These are phyloP conservation scores for Leucoma salicis DNA, from an alignment of 2,888 invertebrate species.

Conservation along the genomic window DNA sequence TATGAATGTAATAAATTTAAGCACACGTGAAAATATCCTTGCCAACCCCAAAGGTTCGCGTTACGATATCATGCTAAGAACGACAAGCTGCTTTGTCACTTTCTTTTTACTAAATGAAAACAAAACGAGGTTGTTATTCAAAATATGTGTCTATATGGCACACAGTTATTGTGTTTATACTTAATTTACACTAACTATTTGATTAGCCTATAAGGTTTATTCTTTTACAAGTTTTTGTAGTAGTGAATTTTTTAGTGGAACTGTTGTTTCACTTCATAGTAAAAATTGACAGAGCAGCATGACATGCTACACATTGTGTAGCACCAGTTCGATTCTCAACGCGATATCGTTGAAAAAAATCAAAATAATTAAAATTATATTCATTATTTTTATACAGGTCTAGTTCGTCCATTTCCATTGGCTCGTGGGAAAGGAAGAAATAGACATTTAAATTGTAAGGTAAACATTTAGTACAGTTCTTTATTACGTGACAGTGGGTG, in stretches of 20 bases:
- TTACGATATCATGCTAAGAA: conserved; percentile 26
- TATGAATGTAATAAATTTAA: conserved; percentile 26
- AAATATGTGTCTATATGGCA: too few relatives aligned
- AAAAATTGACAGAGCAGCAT: too few relatives aligned
- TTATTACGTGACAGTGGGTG: background rate
- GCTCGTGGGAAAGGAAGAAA: conserved; percentile 53
- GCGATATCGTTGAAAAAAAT: conserved; percentile 31
- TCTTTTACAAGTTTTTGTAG: too few relatives aligned
- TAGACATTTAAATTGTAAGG: conserved; percentile 28
- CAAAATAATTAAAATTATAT: conserved; percentile 14
- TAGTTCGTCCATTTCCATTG: conserved; percentile 42
- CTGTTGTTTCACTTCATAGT: too few relatives aligned
- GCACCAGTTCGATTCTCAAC: conserved; percentile 23
- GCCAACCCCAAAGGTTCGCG: conserved; percentile 18
- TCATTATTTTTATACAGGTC: conserved; percentile 59
- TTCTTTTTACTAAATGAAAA: too few relatives aligned
- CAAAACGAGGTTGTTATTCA: too few relatives aligned
- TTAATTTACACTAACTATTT: too few relatives aligned
- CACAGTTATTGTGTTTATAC: too few relatives aligned
- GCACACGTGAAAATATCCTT: conserved; percentile 5
- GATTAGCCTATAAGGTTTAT: too few relatives aligned
- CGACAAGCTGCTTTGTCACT: background rate
- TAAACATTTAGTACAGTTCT: background rate
- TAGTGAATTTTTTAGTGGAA: too few relatives aligned
- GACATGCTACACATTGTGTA: too few relatives aligned